Conservation (phyloP, 2,888 invertebrate species). For the Clepsis dumicolana region DNA sequence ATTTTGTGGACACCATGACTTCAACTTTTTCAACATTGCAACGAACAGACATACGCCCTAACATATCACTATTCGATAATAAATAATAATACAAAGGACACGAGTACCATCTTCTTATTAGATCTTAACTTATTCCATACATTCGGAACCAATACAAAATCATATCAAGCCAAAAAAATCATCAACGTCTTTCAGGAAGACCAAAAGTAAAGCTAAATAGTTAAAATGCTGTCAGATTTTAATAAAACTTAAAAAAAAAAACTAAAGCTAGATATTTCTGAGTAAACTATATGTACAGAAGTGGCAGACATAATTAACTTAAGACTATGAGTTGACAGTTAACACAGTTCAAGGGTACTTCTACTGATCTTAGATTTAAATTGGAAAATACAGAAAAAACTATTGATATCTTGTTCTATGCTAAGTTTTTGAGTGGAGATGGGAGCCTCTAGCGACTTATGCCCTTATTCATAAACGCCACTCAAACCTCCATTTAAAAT, state of each 20-base stretch:
- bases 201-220: background rate
- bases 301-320: background rate
- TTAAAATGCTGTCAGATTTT: conserved; percentile 22
- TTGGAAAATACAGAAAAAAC: conserved; percentile 17
- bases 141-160: background rate
- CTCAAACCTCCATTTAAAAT: too few relatives aligned
- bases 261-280: conserved; percentile 30
- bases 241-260: conserved; percentile 19
- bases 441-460: conserved; percentile 36
- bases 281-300: conserved; percentile 30
- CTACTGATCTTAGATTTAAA: conserved; percentile 23
- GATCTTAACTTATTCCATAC: background rate
- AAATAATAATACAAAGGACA: background rate
- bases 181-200: background rate
- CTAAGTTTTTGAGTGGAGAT: conserved; percentile 35
- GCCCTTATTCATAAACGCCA: too few relatives aligned
- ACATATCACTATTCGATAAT: background rate
- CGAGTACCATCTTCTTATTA: background rate
- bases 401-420: conserved; percentile 27
- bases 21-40: background rate
- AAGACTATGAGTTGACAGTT: background rate
- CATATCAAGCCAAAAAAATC: background rate
- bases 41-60: background rate
- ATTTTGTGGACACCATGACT: background rate
- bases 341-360: conserved; percentile 19